Evolutionary conservation across 2,797 vertebrate genomes (phyloP), one percentile per base, ranked within the genome.

Genomic region (Philypnodon macrostomus): DNA sequence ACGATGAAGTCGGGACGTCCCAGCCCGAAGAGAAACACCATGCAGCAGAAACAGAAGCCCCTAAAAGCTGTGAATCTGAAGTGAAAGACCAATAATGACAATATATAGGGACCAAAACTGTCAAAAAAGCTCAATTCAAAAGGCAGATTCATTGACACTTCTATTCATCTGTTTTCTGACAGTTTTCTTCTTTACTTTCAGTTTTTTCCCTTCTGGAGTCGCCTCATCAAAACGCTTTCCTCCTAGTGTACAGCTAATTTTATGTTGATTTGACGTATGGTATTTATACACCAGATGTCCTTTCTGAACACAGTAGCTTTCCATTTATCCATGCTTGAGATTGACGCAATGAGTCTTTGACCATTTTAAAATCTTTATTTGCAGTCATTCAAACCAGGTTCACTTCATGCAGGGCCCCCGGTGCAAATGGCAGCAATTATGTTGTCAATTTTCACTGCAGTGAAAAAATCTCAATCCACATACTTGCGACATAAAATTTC

Each of bases 51-150:
- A 16, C 19, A 1, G 67, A 67, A 6, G 56, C 18, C 3, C 46
- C 36, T 18, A 31, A 31, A 46, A 69, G 47, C 56, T 75, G 54
- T 12, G 87, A 92, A 79, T 81, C 69, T 54, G 85, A 90, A 82
- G 81, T 59, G 0, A 84, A 77, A 3, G 84, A 68, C 9, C 61
- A 80, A 61, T 71, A 50, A 75, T 46, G 19, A 50, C 23, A 18
- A 4, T 4, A 38, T 31, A 35, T 42, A 19, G 17, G 33, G 2
- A 38, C 21, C 1, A 23, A 7, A 51, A 46, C 10, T 11, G 27
- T 30, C 27, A 8, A 29, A n/a, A n/a, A n/a, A n/a, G n/a, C n/a
- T n/a, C n/a, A n/a, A n/a, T n/a, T n/a, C n/a, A n/a, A n/a, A n/a
- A n/a, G n/a, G n/a, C n/a, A n/a, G n/a, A n/a, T n/a, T n/a, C n/a